These are phyloP conservation scores for Mythimna ferrago DNA, from an alignment of 2,888 invertebrate species.

Conservation along the genomic window DNA sequence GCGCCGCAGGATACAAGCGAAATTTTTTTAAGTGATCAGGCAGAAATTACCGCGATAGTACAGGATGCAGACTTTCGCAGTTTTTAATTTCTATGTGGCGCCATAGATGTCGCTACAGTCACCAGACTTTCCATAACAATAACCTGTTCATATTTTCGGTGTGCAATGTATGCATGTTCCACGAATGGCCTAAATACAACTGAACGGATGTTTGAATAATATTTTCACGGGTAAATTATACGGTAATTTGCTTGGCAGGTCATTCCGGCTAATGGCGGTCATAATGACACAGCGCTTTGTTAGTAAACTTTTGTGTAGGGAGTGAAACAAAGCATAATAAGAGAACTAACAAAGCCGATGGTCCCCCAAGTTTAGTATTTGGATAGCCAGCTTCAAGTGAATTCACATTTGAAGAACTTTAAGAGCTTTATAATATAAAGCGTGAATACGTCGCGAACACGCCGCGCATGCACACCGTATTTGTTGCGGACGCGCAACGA, in stretches of 20 bases:
- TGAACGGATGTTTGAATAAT: conserved; percentile 32
- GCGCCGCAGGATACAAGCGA: too few relatives aligned
- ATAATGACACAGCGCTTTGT: conserved; percentile 25
- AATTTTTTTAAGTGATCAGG: too few relatives aligned
- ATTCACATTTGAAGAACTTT: not conserved
- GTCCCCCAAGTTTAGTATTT: not conserved
- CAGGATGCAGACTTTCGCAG: not conserved
- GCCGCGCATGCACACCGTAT: too few relatives aligned
- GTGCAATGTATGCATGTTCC: conserved; percentile 4
- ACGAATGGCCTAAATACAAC: conserved; percentile 10
- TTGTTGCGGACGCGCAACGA: too few relatives aligned
- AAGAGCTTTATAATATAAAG: too few relatives aligned
- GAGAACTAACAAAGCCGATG: too few relatives aligned
- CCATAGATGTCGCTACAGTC: not conserved
- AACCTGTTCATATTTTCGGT: conserved; percentile 6
- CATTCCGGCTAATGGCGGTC: conserved; percentile 17
- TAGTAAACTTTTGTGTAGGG: conserved; percentile 9
- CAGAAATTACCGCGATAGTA: too few relatives aligned
- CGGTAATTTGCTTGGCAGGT: conserved; percentile 19
- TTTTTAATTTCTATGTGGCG: not conserved
- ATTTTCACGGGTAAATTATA: conserved; percentile 32
- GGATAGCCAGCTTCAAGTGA: not conserved
- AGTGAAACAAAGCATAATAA: not conserved
- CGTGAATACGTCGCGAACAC: too few relatives aligned
- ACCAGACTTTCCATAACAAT: not conserved